A percentile compares a stretch with the other conserved stretches of the same genome.
These are phyloP conservation scores for Andrena flavipes DNA, from an alignment of 2,888 invertebrate genomes.

Conservation along the genomic window DNA sequence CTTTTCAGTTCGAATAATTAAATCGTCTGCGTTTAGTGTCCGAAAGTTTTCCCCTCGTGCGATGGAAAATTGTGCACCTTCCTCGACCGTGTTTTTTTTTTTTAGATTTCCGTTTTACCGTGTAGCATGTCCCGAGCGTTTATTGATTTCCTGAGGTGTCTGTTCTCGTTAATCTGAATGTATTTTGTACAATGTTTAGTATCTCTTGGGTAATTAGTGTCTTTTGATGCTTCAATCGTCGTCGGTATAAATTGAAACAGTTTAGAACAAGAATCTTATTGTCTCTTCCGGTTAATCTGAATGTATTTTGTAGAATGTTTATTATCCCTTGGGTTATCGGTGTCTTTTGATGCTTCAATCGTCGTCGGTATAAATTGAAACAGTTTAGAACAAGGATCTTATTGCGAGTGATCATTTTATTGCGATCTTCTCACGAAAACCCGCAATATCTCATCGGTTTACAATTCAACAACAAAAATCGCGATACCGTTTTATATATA, in stretches of 20 bases:
- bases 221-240: not conserved
- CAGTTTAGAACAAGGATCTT: not conserved
- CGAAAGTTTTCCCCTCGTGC: not conserved
- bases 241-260: too few species aligned
- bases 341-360: not conserved
- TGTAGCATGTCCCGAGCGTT: too few species aligned
- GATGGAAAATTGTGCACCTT: not conserved
- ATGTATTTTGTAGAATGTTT: not conserved
- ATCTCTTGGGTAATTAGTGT: not conserved
- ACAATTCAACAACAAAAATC: not conserved
- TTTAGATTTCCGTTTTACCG: too few species aligned
- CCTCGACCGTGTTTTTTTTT: too few species aligned
- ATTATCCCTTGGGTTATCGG: not conserved
- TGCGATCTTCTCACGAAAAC: not conserved
- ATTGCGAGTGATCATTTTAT: not conserved
- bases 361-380: too few species aligned
- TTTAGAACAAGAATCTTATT: not conserved
- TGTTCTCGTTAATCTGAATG: not conserved
- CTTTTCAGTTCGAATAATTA: not conserved
- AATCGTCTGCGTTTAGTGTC: not conserved
- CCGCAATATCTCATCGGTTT: not conserved
- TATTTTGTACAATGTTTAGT: not conserved
- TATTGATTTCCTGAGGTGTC: too few species aligned
- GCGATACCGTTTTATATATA: conserved; percentile 56
- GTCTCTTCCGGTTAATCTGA: not conserved